Percentiles rank a stretch among this genome's conserved stretches.
Conservation (phyloP, 2,113 vertebrate genomes). For the Tylochromis polylepis region DNA sequence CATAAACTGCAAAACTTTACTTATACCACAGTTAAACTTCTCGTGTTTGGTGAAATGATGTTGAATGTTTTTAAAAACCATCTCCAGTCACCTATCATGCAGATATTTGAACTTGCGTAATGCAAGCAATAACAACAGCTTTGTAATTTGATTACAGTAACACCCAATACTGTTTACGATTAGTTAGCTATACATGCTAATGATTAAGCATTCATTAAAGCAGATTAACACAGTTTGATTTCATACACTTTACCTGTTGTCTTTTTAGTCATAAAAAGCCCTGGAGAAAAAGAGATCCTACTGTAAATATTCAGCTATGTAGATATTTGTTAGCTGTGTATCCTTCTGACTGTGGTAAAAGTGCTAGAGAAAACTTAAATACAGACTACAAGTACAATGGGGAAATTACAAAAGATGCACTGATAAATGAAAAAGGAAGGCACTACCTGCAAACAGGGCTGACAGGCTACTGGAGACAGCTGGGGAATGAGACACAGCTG, state of each 20-base stretch:
- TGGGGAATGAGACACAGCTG: background rate
- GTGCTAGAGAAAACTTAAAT: background rate
- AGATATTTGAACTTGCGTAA: background rate
- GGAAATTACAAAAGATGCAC: background rate
- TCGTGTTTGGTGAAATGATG: background rate
- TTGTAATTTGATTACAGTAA: background rate
- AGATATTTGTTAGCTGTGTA: background rate
- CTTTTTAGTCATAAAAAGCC: background rate
- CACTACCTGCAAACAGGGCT: background rate
- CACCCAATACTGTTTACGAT: background rate
- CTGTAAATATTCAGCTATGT: background rate
- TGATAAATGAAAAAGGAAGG: background rate
- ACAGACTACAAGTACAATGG: background rate
- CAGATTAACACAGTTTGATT: background rate
- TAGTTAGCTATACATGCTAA: background rate
- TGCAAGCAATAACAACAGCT: background rate
- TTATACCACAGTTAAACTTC: background rate
- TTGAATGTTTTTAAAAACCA: background rate
- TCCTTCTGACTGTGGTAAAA: background rate
- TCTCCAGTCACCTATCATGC: background rate
- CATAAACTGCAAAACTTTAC: background rate
- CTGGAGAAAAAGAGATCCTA: rapidly evolving
- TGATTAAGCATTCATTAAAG: background rate
- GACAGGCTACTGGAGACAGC: background rate
- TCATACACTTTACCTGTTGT: background rate